phyloP scores from a whole-genome alignment of 2,797 vertebrate genomes.

The Acanthornis magna region DNA sequence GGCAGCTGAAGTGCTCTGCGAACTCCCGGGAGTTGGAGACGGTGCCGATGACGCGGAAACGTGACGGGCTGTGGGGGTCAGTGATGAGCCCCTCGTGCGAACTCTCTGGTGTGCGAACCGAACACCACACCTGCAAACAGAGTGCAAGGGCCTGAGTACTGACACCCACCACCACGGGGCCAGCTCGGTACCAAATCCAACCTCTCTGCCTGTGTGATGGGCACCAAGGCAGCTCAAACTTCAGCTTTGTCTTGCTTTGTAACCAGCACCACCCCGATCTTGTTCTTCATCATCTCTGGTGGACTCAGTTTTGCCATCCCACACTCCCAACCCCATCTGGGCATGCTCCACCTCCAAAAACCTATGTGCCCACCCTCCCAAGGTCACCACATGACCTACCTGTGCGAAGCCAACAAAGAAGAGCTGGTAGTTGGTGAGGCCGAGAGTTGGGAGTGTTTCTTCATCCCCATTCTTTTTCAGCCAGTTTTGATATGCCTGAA shows the following conservation, averaged over 20 bases:
- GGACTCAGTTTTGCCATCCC: neutral
- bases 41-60: conserved; percentile 91
- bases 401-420: conserved; percentile 98
- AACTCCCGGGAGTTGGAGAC: conserved; percentile 93
- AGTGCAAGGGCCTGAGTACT: fast-evolving
- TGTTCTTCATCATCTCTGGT: neutral
- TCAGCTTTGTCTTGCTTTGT: neutral
- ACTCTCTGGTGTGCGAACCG: conserved; percentile 92
- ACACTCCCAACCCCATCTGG: neutral
- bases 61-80: conserved; percentile 94
- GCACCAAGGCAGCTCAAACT: neutral
- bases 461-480: conserved; percentile 89
- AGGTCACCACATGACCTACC: conserved; percentile 74
- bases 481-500: conserved; percentile 95
- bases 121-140: conserved; percentile 89
- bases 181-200: fast-evolving
- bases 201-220: fast-evolving
- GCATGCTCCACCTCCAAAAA: neutral
- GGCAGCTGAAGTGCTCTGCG: conserved; percentile 89
- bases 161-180: fast-evolving
- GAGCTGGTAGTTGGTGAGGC: conserved; percentile 93
- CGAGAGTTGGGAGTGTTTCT: conserved; percentile 84
- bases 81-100: conserved; percentile 94
- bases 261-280: neutral
- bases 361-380: neutral